Conservation (phyloP, 2,888 invertebrate species). For the Ichneumon xanthorius region DNA sequence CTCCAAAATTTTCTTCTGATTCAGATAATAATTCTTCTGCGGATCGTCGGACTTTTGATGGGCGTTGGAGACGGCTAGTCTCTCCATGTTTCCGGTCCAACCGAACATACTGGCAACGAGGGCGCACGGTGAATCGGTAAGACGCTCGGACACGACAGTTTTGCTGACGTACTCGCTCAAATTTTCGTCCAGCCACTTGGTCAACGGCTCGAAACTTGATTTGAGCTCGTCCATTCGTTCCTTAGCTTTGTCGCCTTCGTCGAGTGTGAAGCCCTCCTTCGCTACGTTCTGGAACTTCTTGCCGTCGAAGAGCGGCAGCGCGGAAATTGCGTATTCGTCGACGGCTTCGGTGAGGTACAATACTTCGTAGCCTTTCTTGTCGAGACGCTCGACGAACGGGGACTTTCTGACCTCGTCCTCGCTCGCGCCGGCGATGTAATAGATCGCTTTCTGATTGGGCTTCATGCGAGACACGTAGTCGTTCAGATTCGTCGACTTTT, state of each 20-base stretch:
- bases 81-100: slow-evolving; percentile 99
- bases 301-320: slow-evolving; percentile 98
- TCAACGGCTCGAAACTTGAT: slow-evolving; percentile 94
- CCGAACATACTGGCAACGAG: slow-evolving; percentile 98
- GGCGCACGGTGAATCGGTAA: slow-evolving; percentile 97
- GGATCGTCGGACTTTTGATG: slow-evolving; percentile 98
- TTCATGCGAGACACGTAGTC: slow-evolving; percentile 99
- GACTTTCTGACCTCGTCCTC: slow-evolving; percentile 94
- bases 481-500: slow-evolving; percentile 90
- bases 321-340: slow-evolving; percentile 98
- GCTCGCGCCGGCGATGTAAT: slow-evolving; percentile 97
- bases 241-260: slow-evolving; percentile 89
- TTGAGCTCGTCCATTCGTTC: slow-evolving; percentile 92
- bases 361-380: slow-evolving; percentile 97
- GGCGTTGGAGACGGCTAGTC: slow-evolving; percentile 97
- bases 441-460: slow-evolving; percentile 96
- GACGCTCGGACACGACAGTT: slow-evolving; percentile 94
- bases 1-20: slow-evolving; percentile 98
- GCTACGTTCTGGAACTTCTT: slow-evolving; percentile 99
- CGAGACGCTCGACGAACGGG: slow-evolving; percentile 97
- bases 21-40: slow-evolving; percentile 94
- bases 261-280: slow-evolving; percentile 97
- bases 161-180: slow-evolving; percentile 92
- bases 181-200: slow-evolving; percentile 95
- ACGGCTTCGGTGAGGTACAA: slow-evolving; percentile 98